phyloP scores from a whole-genome alignment of 2,113 vertebrate genomes.

The Oophaga pumilio region DNA sequence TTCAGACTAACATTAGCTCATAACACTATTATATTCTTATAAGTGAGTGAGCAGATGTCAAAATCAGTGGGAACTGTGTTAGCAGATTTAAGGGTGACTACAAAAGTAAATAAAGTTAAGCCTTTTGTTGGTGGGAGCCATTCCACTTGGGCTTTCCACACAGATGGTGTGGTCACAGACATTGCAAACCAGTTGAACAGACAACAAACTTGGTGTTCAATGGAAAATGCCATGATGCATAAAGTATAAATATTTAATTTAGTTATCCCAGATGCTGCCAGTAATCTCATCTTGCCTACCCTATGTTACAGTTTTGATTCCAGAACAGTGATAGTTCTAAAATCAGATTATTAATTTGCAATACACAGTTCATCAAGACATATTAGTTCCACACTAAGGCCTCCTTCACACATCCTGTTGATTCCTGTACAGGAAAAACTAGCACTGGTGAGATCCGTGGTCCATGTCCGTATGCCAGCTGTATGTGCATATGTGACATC shows the following conservation, averaged over 20 bases:
- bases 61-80: slow-evolving; percentile 31
- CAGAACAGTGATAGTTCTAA: too few species aligned
- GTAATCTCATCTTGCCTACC: neutral
- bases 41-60: slow-evolving; percentile 27
- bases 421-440: too few species aligned
- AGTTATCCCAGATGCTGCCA: neutral
- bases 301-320: neutral
- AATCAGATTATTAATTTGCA: too few species aligned
- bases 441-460: too few species aligned
- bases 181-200: slow-evolving; percentile 14
- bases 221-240: neutral
- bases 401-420: too few species aligned
- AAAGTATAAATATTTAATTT: slow-evolving; percentile 42
- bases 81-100: slow-evolving; percentile 45
- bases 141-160: slow-evolving; percentile 39
- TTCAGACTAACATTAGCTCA: neutral
- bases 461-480: too few species aligned
- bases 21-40: slow-evolving; percentile 15
- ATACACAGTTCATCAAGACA: too few species aligned
- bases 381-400: too few species aligned
- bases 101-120: slow-evolving; percentile 45
- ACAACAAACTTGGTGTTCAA: neutral
- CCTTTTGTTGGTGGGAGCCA: slow-evolving; percentile 5
- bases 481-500: too few species aligned
- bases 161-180: slow-evolving; percentile 44